Evolutionary conservation across 2,888 invertebrate genomes (phyloP), one percentile per base, ranked within the genome.

Genomic region (Troglohyphantes excavatus): DNA sequence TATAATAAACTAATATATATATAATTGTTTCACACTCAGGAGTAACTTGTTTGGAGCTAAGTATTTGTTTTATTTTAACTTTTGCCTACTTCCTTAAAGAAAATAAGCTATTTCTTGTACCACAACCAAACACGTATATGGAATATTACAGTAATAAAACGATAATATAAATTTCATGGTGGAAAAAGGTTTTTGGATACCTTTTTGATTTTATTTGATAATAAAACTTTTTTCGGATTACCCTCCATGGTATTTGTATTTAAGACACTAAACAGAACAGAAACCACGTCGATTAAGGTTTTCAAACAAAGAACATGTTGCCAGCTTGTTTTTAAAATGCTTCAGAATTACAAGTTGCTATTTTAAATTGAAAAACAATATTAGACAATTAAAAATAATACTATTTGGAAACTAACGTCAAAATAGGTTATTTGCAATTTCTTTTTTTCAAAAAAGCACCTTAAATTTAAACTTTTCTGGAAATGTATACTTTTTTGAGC

Each of bases 141-240:
- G n/a, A n/a, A n/a, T n/a, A n/a, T n/a, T n/a, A n/a, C n/a, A n/a
- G n/a, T n/a, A n/a, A n/a, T n/a, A n/a, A n/a, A n/a, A n/a, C n/a
- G n/a, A n/a, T n/a, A n/a, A n/a, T n/a, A n/a, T n/a, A n/a, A n/a
- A n/a, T n/a, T n/a, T n/a, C n/a, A n/a, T n/a, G n/a, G n/a, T n/a
- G n/a, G n/a, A n/a, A n/a, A 17, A 59, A 59, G 6, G 26, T 63
- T 63, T 26, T 63, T 9, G 5, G 21, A 21, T 29, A 82, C 81
- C 81, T 82, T 82, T 61, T 61, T 53, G 7, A 82, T 27, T 70
- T 82, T 82, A 33, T 68, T 39, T 33, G 81, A 70, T 7, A 82
- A 17, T 29, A 53, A 53, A 39, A 67, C 43, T 70, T 70, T 82
- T 33, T 70, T 82, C 17, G 26, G 13, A 26, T 82, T 27, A 23